Evolutionary conservation across 2,888 invertebrate genomes (phyloP).

Genomic region (Apomyelois bistriatella): DNA sequence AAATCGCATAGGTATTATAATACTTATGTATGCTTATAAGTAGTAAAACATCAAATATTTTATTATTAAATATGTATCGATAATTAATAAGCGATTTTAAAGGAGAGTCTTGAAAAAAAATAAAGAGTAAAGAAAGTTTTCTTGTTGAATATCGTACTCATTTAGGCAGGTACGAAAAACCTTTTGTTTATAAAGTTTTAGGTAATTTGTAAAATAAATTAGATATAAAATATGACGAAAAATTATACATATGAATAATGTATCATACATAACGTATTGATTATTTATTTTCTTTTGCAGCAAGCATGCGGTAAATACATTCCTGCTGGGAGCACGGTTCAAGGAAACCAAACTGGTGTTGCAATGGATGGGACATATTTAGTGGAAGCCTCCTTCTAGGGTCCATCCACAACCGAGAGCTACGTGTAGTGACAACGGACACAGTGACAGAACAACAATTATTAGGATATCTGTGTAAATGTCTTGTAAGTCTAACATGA

Average conservation of each 20-base stretch:
- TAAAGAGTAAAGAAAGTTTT: too few relatives aligned
- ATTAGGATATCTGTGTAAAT: conserved; percentile 62
- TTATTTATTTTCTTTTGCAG: conserved; percentile 62
- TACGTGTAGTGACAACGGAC: conserved; percentile 46
- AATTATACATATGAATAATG: not conserved
- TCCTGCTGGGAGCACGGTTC: conserved; percentile 90
- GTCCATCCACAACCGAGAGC: conserved; percentile 63
- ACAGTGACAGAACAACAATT: conserved; percentile 50
- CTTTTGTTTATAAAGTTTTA: too few relatives aligned
- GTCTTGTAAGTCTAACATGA: conserved; percentile 65
- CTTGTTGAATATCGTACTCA: too few relatives aligned
- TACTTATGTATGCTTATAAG: too few relatives aligned
- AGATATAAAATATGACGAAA: not conserved
- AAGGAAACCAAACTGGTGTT: conserved; percentile 89
- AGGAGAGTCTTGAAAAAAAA: too few relatives aligned
- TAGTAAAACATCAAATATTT: too few relatives aligned
- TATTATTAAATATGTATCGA: too few relatives aligned
- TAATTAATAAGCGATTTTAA: too few relatives aligned
- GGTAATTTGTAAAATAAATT: not conserved
- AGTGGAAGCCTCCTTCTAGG: conserved; percentile 91
- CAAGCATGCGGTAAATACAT: conserved; percentile 93
- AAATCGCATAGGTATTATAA: too few relatives aligned
- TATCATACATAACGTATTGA: not conserved
- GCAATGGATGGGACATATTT: conserved; percentile 92
- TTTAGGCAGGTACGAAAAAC: too few relatives aligned